Evolutionary conservation across 2,113 vertebrate genomes (phyloP).

Genomic region (Scomber japonicus): DNA sequence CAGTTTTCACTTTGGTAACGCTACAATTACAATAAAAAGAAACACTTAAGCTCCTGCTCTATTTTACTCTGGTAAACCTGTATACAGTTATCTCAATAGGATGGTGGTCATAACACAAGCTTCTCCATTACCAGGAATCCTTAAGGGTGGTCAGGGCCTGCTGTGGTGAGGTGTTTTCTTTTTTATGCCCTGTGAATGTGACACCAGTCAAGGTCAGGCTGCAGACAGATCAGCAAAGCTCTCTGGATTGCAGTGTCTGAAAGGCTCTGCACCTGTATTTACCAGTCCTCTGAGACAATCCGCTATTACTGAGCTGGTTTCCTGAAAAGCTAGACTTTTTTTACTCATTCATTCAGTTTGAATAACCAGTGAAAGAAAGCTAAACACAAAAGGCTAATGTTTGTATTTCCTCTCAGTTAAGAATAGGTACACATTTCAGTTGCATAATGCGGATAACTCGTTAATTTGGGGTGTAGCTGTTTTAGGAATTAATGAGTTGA

Average conservation of each 20-base stretch:
- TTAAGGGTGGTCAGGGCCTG: slow-evolving; percentile 40
- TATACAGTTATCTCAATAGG: slow-evolving; percentile 17
- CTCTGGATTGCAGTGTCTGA: slow-evolving; percentile 63
- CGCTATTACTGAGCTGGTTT: slow-evolving; percentile 36
- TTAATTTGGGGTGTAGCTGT: not conserved
- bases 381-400: slow-evolving; percentile 7
- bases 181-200: slow-evolving; percentile 71
- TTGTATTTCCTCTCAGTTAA: not conserved
- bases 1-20: no score
- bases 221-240: slow-evolving; percentile 72
- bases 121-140: slow-evolving; percentile 35
- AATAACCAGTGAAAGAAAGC: slow-evolving; percentile 2
- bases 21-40: not conserved
- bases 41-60: not conserved
- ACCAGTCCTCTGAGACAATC: slow-evolving; percentile 49
- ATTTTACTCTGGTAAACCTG: slow-evolving; percentile 8
- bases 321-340: not conserved
- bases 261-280: slow-evolving; percentile 69
- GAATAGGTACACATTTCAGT: not conserved
- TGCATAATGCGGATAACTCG: not conserved
- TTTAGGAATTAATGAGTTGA: not conserved
- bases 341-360: not conserved
- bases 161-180: slow-evolving; percentile 48
- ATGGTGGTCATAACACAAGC: slow-evolving; percentile 9
- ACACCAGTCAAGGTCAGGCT: slow-evolving; percentile 87